A percentile compares a stretch with the other conserved stretches of the same genome.
Conservation (phyloP, 2,797 vertebrate species). For the Crocidura indochinensis region DNA sequence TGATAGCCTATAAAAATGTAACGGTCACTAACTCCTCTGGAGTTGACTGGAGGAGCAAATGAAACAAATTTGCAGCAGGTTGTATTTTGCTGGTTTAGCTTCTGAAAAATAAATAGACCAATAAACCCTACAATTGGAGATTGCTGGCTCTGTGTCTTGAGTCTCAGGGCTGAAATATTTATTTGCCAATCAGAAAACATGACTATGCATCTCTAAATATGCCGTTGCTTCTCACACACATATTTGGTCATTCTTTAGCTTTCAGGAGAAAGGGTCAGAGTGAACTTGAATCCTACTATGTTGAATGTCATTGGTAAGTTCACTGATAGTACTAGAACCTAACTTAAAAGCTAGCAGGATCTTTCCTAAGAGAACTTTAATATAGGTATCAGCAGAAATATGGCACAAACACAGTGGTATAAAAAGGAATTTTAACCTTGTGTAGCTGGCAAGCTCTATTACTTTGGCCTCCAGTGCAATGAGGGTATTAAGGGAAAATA, state of each 20-base stretch:
- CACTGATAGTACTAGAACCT: conserved; percentile 11
- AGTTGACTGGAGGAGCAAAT: conserved; percentile 67
- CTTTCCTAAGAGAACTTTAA: neutral
- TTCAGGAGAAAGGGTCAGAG: conserved; percentile 4
- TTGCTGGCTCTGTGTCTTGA: neutral
- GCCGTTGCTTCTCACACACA: conserved; percentile 46
- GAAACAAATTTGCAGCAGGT: conserved; percentile 63
- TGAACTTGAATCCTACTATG: conserved; percentile 24
- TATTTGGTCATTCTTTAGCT: conserved; percentile 55
- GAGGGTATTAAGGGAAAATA: neutral
- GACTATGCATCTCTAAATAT: conserved; percentile 67
- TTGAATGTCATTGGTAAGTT: conserved; percentile 61
- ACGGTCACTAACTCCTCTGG: neutral
- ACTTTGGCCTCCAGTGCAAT: neutral
- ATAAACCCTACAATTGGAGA: conserved; percentile 61
- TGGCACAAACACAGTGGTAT: neutral
- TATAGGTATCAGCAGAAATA: neutral
- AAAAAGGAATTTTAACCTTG: conserved; percentile 21
- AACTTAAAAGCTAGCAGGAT: conserved; percentile 15
- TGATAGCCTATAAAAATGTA: conserved; percentile 64
- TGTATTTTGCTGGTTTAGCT: conserved; percentile 67
- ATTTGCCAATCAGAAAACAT: conserved; percentile 25
- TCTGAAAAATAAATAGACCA: conserved; percentile 73
- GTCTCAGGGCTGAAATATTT: conserved; percentile 50
- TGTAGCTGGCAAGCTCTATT: neutral